Base-by-base conservation (phyloP, 2,113 vertebrate species). In the Phaethon lepturus region DNA sequence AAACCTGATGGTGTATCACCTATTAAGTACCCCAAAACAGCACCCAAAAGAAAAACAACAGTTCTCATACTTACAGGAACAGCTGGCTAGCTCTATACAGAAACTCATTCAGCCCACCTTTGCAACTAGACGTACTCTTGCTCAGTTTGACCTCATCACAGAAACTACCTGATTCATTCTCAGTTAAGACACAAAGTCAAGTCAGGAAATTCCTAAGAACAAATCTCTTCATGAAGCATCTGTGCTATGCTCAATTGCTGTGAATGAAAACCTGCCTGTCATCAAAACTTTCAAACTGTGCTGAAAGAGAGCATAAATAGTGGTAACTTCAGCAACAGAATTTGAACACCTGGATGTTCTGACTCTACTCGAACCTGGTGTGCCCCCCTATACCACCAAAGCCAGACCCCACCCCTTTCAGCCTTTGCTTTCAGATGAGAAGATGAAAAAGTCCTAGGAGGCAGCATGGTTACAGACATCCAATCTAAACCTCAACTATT, bases 301-400 rank as follows among this genome's bases (percentile, higher is more conserved):
- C 59, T 45, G 29, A 58, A n/a, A 40, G 4, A 1, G 1, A 75
- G 20, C 72, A 73, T 6, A 72, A 50, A 58, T 2, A 60, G 47
- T 1, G 1, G 42, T 26, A 42, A 8, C 1, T 69, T 29, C 31
- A 50, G 38, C 25, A 40, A 50, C 9, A 47, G 17, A 45, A 88
- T 42, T 2, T 17, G 11, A 69, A 40, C 0, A 1, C 2, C 52
- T 8, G 31, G 12, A 18, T 28, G 13, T 13, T 59, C 5, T 18
- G 8, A 63, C 25, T 56, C 60, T 29, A 3, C 19, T 11, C 38
- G 59, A 81, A 63, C 5, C 52, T 64, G 38, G 13, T 3, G 12
- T n/a, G 6, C 8, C 0, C 6, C 2, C 2, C 29, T 8, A 3
- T 1, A 13, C 5, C 67, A 38, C 10, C 19, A 58, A 66, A 45